A percentile compares a stretch with the other conserved stretches of the same genome.
Conservation (phyloP, 2,113 vertebrate species). For the Dicaeum eximium region DNA sequence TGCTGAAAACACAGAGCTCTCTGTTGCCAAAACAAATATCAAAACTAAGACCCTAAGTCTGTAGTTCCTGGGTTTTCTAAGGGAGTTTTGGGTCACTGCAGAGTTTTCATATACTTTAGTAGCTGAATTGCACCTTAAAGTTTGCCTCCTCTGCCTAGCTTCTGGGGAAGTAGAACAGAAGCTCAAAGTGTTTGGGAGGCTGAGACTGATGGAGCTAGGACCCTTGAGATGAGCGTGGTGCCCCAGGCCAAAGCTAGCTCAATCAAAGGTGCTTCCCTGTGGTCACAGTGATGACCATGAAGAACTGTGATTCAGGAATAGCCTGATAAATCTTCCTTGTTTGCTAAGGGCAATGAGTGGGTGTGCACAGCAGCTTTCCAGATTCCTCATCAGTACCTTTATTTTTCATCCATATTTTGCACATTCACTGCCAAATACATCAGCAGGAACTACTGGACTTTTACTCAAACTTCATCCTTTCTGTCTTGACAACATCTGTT, state of each 20-base stretch:
- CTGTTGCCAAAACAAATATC: neutral
- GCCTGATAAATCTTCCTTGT: neutral
- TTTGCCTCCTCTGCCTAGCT: neutral
- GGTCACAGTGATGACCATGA: neutral
- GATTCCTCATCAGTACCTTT: neutral
- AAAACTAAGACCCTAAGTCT: neutral
- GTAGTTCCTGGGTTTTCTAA: neutral
- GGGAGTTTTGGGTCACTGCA: neutral
- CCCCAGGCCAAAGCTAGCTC: neutral
- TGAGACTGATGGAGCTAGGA: neutral
- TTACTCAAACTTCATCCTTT: neutral
- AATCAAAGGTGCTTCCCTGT: neutral
- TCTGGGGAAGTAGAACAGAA: neutral
- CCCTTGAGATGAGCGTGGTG: neutral
- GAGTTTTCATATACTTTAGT: neutral
- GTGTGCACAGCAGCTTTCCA: neutral
- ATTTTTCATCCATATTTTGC: neutral
- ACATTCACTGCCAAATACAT: neutral
- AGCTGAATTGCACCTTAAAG: neutral
- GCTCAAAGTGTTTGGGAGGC: neutral
- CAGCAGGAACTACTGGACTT: neutral
- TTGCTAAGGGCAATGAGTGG: neutral
- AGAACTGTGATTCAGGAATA: neutral
- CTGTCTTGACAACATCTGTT: neutral
- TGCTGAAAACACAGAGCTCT: neutral